phyloP scores from a whole-genome alignment of 30 jellyfish, hydroid and myxozoan genomes.

The Chrysaora quinquecirrha region DNA sequence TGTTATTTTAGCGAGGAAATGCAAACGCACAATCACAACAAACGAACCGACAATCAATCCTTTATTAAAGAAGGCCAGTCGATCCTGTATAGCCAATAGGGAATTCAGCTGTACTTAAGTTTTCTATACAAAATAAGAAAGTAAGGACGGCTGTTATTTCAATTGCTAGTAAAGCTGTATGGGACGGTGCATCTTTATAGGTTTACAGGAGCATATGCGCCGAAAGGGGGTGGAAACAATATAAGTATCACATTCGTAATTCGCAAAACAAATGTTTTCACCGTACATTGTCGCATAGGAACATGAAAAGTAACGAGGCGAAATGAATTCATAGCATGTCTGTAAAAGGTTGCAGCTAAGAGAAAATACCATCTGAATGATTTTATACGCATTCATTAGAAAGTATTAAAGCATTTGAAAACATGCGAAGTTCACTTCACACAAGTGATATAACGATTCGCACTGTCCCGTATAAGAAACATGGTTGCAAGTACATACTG shows the following conservation, averaged over 20 bases:
- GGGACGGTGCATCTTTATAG: conserved; percentile 63
- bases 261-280: conserved; percentile 74
- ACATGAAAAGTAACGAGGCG: conserved; percentile 10
- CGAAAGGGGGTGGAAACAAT: conserved; percentile 63
- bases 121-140: conserved; percentile 68
- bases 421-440: not conserved
- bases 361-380: not conserved
- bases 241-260: conserved; percentile 30
- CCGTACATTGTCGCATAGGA: conserved; percentile 57
- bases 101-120: conserved; percentile 47
- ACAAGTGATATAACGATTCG: not conserved
- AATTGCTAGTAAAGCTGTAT: conserved; percentile 63
- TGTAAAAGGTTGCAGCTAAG: conserved; percentile 36
- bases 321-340: conserved; percentile 36
- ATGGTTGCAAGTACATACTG: not conserved
- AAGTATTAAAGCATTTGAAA: not conserved
- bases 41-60: conserved; percentile 70
- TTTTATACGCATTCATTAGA: not conserved
- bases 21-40: conserved; percentile 71
- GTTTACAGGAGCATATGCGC: conserved; percentile 48
- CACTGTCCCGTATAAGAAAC: not conserved
- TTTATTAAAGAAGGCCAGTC: conserved; percentile 69
- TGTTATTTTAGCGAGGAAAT: conserved; percentile 81
- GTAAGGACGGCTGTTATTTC: conserved; percentile 68
- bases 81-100: no score